Base-by-base conservation (phyloP, 37 sponge, comb jelly and placozoan genomes). In the Agelas oroides region DNA sequence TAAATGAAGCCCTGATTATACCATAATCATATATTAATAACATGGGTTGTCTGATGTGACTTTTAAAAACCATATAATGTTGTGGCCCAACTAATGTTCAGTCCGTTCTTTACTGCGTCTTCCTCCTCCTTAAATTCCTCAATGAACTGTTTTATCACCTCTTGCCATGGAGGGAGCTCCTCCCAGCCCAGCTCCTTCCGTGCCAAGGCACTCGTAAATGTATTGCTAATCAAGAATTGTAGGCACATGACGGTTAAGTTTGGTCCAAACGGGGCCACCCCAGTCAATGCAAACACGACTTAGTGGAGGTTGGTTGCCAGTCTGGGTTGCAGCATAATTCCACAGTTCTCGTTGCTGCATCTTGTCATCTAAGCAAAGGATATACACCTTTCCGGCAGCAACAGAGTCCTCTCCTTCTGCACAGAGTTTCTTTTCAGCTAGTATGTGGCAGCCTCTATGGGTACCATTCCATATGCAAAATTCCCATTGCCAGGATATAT, bases 361-460 rank as follows among this genome's bases (percentile, higher is more conserved):
- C 5, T 25, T 28, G 5, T 40, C 55, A 15, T 76, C 59, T 0
- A 32, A 56, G 38, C 59, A 12, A 0, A 89, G 32, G 63, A 57
- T 75, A 59, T 83, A 89, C 19, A 64, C 89, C n/a, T 78, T 83
- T 0, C 89, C 89, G 35, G 78, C 89, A 0, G 53, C 76, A 53
- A 67, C 46, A 17, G 68, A 41, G 1, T 16, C 27, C 12, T 20
- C 19, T 11, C 77, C 71, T 0, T 66, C 84, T 38, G 36, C 33
- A 31, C 30, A 17, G 5, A 83, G 79, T 35, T 77, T 77, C 64
- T 89, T 89, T 28, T 89, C 89, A 3, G 79, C 89, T 1, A 89
- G 71, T 20, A 89, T 23, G 58, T 89, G 84, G 79, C 40, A 15
- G 83, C 57, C 13, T 24, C 54, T 28, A 75, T 31, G 11, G 73